A percentile compares a stretch with the other conserved stretches of the same genome.
These are phyloP conservation scores for Ciconia boyciana DNA, from an alignment of 2,113 vertebrate genomes.

Conservation along the genomic window DNA sequence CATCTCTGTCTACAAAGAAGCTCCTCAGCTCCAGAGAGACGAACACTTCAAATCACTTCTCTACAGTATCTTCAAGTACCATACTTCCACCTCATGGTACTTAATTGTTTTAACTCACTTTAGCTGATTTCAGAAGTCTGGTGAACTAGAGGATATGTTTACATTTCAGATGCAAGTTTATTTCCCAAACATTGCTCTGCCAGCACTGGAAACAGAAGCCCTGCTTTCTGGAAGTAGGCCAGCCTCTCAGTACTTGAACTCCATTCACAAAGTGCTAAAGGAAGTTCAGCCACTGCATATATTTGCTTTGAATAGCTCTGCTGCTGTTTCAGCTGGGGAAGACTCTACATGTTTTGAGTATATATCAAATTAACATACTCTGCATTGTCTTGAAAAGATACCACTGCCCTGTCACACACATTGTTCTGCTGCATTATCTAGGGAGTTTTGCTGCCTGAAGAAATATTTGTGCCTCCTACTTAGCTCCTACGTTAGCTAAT, in stretches of 20 bases:
- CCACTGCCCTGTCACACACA: background rate
- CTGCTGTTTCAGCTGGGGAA: conserved; percentile 26
- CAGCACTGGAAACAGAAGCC: background rate
- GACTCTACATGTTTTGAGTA: background rate
- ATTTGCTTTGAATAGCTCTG: conserved; percentile 24
- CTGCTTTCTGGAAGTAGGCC: background rate
- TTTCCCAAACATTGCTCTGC: background rate
- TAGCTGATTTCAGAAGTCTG: background rate
- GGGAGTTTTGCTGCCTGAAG: background rate
- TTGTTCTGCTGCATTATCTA: background rate
- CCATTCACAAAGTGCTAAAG: background rate
- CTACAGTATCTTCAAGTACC: background rate
- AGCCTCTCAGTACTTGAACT: background rate
- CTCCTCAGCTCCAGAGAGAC: background rate
- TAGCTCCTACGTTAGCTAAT: background rate
- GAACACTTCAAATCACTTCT: background rate
- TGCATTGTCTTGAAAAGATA: background rate
- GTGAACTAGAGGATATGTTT: background rate
- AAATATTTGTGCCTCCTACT: background rate
- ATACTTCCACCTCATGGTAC: background rate
- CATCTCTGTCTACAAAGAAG: background rate
- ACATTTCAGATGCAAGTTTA: conserved; percentile 14
- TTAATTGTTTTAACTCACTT: background rate
- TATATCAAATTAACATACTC: background rate
- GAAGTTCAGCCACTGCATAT: conserved; percentile 4